These are phyloP conservation scores for Plebejus argus DNA, from an alignment of 2,888 invertebrate species.

Conservation along the genomic window DNA sequence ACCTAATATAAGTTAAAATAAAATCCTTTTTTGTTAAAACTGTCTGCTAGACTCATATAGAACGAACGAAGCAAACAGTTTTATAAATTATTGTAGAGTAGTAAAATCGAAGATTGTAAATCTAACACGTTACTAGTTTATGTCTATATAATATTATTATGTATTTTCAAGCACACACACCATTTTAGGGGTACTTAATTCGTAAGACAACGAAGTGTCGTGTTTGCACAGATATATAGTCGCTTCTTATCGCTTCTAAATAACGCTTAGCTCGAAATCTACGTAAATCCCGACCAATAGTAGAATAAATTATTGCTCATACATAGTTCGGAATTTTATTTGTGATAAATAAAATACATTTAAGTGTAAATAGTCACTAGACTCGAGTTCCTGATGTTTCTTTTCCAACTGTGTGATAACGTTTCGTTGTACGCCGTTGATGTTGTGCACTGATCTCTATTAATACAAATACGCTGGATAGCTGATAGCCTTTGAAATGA, in stretches of 20 bases:
- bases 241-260: constrained; percentile 35
- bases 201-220: constrained; percentile 35
- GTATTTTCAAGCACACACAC: constrained; percentile 3
- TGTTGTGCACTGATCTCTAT: no score
- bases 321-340: constrained; percentile 73
- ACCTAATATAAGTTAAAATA: not conserved
- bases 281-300: constrained; percentile 68
- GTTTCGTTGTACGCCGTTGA: not conserved
- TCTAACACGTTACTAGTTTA: not conserved
- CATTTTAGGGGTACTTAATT: constrained; percentile 32
- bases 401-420: constrained; percentile 52
- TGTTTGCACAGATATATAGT: constrained; percentile 33
- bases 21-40: not conserved
- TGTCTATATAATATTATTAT: not conserved
- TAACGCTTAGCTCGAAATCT: constrained; percentile 43
- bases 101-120: not conserved
- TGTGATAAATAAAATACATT: constrained; percentile 65
- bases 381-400: constrained; percentile 60
- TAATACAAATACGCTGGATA: no score
- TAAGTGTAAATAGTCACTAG: constrained; percentile 63
- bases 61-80: not conserved
- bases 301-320: constrained; percentile 75
- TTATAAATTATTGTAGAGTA: not conserved
- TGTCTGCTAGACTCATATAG: not conserved
- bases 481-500: no score